Evolutionary conservation across 2,888 invertebrate genomes (phyloP), one percentile per base, ranked within the genome.

Genomic region (Eueremaeus valkanovi): DNA sequence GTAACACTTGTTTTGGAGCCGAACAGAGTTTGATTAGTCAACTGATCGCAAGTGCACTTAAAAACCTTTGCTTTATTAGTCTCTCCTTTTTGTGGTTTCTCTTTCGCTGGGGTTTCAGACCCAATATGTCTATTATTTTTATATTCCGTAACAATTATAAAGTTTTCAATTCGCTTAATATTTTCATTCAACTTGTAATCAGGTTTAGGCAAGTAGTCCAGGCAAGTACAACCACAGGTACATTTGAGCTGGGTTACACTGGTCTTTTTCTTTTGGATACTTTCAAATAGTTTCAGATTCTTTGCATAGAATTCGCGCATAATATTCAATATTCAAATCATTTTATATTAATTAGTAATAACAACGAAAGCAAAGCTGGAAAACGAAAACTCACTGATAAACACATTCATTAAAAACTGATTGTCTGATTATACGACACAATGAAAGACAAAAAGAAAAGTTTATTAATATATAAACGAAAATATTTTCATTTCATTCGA

Each of bases 1-100:
- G 6, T 13, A 58, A 58, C 58, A 58, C 24, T 55, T 55, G 24
- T n/a, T 24, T 24, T n/a, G 55, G 55, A 36, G 36, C 6, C 36
- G 11, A 36, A 36, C 36, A 8, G 6, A 11, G 11, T 55, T 21
- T 55, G 24, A 66, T 66, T n/a, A 36, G 33, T 63, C n/a, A 9
- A 31, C 6, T 29, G 61, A 63, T 21, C 63, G 36, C 63, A 66
- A 66, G 63, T 66, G 36, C 63, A 66, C 33, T 40, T n/a, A 29
- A 61, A 24, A 45, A 11, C 16, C 18, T 45, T 45, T 16, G 18
- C 6, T 11, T 45, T 18, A 45, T 45, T 45, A 16, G 45, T 16
- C 9, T 36, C 36, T 8, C 5, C 36, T 8, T 8, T 36, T 36
- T 36, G 13, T 5, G 27, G 24, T 55, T 24, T 27, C 21, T 55